phyloP scores from a whole-genome alignment of 2,888 invertebrate species.

The Temnothorax ravouxi region DNA sequence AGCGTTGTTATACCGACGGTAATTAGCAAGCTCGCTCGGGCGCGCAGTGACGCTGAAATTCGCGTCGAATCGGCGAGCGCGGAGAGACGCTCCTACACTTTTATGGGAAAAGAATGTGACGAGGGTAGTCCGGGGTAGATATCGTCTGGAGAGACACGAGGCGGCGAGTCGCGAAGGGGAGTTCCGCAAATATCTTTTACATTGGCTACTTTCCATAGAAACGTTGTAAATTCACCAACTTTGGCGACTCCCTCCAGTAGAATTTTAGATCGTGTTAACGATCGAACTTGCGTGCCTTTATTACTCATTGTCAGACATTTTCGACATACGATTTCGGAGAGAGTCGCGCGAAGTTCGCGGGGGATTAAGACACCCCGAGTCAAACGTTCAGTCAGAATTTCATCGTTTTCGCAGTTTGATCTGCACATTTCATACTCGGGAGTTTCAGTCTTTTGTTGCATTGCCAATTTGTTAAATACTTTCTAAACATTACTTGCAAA shows the following conservation, averaged over 20 bases:
- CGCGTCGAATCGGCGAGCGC: constrained; percentile 16
- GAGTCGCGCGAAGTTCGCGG: constrained; percentile 21
- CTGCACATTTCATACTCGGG: not conserved
- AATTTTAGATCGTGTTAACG: constrained; percentile 56
- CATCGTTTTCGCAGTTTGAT: not conserved
- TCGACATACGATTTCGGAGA: constrained; percentile 36
- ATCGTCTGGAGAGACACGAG: constrained; percentile 26
- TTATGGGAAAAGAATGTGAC: constrained; percentile 56
- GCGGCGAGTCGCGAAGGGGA: not conserved
- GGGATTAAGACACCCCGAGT: not conserved
- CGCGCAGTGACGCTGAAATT: constrained; percentile 31
- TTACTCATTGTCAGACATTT: constrained; percentile 46
- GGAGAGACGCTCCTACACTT: constrained; percentile 14
- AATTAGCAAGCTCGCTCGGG: constrained; percentile 58
- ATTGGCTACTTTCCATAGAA: constrained; percentile 56
- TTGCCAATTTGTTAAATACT: not conserved
- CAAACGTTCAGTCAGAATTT: constrained; percentile 20
- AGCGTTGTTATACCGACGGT: constrained; percentile 58
- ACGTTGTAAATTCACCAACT: constrained; percentile 55
- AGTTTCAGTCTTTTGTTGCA: not conserved
- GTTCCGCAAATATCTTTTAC: constrained; percentile 56
- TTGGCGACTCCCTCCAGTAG: constrained; percentile 39
- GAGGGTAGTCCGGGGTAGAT: constrained; percentile 42
- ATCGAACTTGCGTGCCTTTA: constrained; percentile 53
- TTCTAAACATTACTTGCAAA: not conserved